Evolutionary conservation across 2,888 invertebrate genomes (phyloP).

Genomic region (Opisthograptis luteolata): DNA sequence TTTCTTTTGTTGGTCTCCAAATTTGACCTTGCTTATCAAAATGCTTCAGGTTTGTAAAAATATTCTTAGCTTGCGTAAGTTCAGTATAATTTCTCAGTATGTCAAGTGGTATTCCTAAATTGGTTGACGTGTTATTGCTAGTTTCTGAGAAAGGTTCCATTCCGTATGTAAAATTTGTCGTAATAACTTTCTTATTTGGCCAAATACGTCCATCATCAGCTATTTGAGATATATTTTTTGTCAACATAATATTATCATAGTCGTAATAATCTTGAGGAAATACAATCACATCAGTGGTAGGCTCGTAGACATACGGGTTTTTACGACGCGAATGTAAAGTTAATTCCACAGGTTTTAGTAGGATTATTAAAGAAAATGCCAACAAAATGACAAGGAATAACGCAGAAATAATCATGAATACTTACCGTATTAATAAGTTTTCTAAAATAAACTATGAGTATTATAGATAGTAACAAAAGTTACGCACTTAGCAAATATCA

Average conservation of each 20-base stretch:
- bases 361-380: not conserved
- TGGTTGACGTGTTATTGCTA: not conserved
- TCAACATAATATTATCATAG: constrained; percentile 18
- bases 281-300: constrained; percentile 33
- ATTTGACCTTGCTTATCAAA: not conserved
- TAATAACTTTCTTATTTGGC: not conserved
- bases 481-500: too few relatives aligned
- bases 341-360: not conserved
- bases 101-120: not conserved
- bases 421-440: too few relatives aligned
- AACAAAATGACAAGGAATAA: not conserved
- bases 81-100: not conserved
- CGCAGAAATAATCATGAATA: not conserved
- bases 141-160: not conserved
- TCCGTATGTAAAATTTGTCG: not conserved
- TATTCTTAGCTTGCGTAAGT: not conserved
- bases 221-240: not conserved
- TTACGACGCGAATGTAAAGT: constrained; percentile 44
- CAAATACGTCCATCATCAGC: not conserved
- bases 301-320: constrained; percentile 39
- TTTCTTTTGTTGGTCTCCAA: not conserved
- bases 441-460: too few relatives aligned
- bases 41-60: not conserved
- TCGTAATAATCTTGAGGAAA: constrained; percentile 45
- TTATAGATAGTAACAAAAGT: too few relatives aligned